Percentiles rank a stretch among this genome's conserved stretches.
Evolutionary conservation across 1,140 invertebrate species (phyloP).

Genomic region (Calliphora vicina): DNA sequence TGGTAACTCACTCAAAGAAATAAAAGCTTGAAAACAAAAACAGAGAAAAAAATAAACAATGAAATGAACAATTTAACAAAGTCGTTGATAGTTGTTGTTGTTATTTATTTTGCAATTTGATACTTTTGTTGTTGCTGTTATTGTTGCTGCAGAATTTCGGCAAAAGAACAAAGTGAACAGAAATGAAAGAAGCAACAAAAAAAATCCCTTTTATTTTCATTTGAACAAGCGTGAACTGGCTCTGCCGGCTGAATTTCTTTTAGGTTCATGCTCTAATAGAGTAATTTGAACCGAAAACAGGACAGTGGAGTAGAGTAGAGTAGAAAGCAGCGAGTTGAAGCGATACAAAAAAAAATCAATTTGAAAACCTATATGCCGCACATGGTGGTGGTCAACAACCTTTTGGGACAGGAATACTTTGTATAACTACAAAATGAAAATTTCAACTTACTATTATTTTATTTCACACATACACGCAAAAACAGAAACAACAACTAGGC

Average conservation of each 20-base stretch:
- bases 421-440: neutral
- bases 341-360: neutral
- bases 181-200: too few relatives aligned
- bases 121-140: neutral
- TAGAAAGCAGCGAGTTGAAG: neutral
- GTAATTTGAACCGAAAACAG: slow-evolving; percentile 1
- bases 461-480: neutral
- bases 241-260: neutral
- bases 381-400: neutral
- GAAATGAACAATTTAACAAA: neutral
- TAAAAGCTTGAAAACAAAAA: neutral
- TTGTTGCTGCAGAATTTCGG: slow-evolving; percentile 2
- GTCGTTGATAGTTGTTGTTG: neutral
- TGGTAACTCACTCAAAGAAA: too few relatives aligned
- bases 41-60: neutral
- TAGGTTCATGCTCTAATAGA: neutral
- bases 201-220: slow-evolving; percentile 6
- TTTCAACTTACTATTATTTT: neutral
- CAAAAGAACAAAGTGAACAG: slow-evolving; percentile 16
- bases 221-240: neutral
- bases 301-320: neutral
- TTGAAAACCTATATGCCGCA: neutral
- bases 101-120: neutral
- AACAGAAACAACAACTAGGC: neutral
- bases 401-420: neutral